Conservation (phyloP, 2,113 vertebrate genomes). For the Leptocoma aspasia region DNA sequence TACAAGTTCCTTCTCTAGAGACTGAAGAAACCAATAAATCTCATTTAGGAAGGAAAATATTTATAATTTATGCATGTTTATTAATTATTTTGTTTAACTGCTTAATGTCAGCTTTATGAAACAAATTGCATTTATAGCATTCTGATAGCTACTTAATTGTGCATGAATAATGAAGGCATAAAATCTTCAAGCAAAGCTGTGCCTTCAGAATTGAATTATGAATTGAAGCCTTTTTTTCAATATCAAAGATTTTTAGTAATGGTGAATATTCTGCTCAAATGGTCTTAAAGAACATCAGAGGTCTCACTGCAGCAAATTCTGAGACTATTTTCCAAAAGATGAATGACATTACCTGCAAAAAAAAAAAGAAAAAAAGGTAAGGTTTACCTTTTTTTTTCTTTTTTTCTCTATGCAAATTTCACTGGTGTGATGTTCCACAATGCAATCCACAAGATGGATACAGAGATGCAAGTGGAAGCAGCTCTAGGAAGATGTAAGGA, state of each 20-base stretch:
- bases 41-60: not conserved
- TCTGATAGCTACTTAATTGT: not conserved
- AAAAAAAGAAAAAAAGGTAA: not conserved
- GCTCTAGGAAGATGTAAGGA: not conserved
- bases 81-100: slow-evolving; percentile 13
- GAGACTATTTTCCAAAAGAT: not conserved
- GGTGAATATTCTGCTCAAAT: not conserved
- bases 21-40: not conserved
- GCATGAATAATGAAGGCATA: not conserved
- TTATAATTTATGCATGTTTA: not conserved
- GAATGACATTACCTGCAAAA: not conserved
- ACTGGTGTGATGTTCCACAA: not conserved
- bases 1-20: not conserved
- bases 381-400: not conserved
- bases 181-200: not conserved
- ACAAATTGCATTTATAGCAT: not conserved
- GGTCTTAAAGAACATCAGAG: not conserved
- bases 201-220: not conserved
- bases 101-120: not conserved
- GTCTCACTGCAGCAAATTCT: not conserved
- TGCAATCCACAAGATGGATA: not conserved
- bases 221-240: not conserved
- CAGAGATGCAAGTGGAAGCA: not conserved
- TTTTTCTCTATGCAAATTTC: not conserved
- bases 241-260: not conserved